Conservation (phyloP, 1,140 invertebrate species). For the Atopsyche davidsoni region DNA sequence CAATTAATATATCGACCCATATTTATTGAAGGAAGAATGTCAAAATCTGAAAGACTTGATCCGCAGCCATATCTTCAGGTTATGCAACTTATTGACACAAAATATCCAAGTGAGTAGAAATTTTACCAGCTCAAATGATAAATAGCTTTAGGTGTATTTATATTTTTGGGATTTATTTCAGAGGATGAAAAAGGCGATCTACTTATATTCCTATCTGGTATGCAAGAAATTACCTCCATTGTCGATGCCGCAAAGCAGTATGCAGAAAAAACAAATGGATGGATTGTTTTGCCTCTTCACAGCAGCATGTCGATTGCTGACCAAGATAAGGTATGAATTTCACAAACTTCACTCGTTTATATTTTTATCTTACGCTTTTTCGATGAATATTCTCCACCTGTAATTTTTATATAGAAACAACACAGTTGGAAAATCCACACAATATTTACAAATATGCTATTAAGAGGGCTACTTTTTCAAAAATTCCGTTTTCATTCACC, state of each 20-base stretch:
- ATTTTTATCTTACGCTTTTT: no score
- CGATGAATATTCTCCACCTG: no score
- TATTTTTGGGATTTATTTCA: slow-evolving; percentile 33
- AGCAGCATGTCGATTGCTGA: slow-evolving; percentile 88
- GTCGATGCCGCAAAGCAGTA: slow-evolving; percentile 85
- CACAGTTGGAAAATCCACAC: no score
- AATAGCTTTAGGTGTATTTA: slow-evolving; percentile 9
- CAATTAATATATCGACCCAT: slow-evolving; percentile 82
- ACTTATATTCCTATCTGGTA: slow-evolving; percentile 93
- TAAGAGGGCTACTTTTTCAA: no score
- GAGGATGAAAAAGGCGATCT: slow-evolving; percentile 88
- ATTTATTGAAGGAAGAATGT: slow-evolving; percentile 61
- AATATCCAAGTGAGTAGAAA: slow-evolving; percentile 64
- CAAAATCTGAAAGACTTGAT: slow-evolving; percentile 72
- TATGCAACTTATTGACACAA: slow-evolving; percentile 86
- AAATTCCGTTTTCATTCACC: no score
- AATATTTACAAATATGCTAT: no score
- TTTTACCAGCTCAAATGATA: background rate
- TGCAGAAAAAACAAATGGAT: slow-evolving; percentile 67
- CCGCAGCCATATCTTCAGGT: slow-evolving; percentile 89
- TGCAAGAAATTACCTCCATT: slow-evolving; percentile 89
- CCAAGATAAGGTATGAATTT: slow-evolving; percentile 89
- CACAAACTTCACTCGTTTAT: no score
- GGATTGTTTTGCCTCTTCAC: slow-evolving; percentile 95
- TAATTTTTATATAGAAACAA: no score